phyloP scores from a whole-genome alignment of 2,797 vertebrate species.

The Lacerta viridis region DNA sequence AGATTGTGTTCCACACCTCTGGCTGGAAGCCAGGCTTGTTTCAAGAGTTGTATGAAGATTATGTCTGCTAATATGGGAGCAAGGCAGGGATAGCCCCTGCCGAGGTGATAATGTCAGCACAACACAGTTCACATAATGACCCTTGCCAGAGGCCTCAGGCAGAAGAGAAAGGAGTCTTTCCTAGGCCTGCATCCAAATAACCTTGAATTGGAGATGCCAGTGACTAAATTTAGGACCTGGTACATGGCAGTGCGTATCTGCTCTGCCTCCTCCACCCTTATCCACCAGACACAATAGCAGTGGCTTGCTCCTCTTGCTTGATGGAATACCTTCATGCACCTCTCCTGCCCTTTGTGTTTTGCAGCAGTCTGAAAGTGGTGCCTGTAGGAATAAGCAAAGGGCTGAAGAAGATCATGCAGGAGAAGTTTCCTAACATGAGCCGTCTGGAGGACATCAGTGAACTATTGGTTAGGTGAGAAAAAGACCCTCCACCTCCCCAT shows the following conservation, averaged over 20 bases:
- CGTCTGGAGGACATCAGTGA: constrained; percentile 94
- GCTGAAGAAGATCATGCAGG: constrained; percentile 95
- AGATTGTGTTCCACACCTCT: background rate
- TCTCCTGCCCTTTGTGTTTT: rapidly evolving
- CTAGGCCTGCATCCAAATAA: background rate
- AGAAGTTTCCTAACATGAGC: constrained; percentile 93
- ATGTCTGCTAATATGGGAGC: background rate
- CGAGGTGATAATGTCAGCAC: background rate
- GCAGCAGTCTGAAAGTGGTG: constrained; percentile 93
- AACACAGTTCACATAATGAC: background rate
- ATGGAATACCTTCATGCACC: rapidly evolving
- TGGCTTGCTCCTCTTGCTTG: background rate
- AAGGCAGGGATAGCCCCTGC: background rate
- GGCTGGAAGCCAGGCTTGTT: background rate
- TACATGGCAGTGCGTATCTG: background rate
- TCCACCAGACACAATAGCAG: background rate
- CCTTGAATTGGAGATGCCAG: background rate
- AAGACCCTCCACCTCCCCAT: background rate
- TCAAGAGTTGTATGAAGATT: background rate
- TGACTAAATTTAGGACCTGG: background rate
- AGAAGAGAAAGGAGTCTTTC: background rate
- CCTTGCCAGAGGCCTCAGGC: background rate
- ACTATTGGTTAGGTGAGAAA: constrained; percentile 89
- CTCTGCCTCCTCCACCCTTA: background rate
- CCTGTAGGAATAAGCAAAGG: constrained; percentile 93